Percentiles rank a stretch among this genome's conserved stretches.
Evolutionary conservation across 2,888 invertebrate genomes (phyloP).

Genomic region (Notodonta dromedarius): DNA sequence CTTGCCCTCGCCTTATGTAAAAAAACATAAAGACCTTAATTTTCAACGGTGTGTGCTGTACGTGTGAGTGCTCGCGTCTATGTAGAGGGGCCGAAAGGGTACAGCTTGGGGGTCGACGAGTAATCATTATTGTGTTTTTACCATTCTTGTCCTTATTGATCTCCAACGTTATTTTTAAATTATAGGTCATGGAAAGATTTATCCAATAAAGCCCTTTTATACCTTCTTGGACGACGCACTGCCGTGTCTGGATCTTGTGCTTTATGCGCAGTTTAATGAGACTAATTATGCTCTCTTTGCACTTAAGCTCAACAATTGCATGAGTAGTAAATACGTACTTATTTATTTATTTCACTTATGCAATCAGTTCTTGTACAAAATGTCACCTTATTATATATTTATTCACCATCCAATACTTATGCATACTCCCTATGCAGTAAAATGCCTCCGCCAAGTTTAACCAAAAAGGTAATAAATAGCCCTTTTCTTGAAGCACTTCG

Average conservation of each 20-base stretch:
- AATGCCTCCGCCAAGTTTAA: no score
- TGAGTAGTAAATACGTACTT: no score
- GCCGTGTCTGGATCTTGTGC: background rate
- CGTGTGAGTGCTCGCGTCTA: conserved; percentile 47
- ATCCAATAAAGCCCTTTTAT: background rate
- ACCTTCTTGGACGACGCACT: background rate
- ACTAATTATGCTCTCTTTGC: no score
- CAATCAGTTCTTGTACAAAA: no score
- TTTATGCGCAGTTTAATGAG: no score
- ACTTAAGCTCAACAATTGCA: no score
- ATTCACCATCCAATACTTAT: no score
- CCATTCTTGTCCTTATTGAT: conserved; percentile 54
- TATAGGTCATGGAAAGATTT: conserved; percentile 28
- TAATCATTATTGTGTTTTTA: conserved; percentile 55
- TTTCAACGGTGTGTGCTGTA: conserved; percentile 36
- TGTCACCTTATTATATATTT: no score
- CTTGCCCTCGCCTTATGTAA: conserved; percentile 71
- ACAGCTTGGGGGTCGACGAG: conserved; percentile 52
- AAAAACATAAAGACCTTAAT: conserved; percentile 58
- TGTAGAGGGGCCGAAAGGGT: conserved; percentile 62
- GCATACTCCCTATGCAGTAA: no score
- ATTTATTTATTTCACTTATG: no score
- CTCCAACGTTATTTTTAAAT: conserved; percentile 28
- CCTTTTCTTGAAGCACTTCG: no score
- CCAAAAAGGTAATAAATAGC: no score